These are phyloP conservation scores for Manacus vitellinus DNA, from an alignment of 2,113 vertebrate species.

Conservation along the genomic window DNA sequence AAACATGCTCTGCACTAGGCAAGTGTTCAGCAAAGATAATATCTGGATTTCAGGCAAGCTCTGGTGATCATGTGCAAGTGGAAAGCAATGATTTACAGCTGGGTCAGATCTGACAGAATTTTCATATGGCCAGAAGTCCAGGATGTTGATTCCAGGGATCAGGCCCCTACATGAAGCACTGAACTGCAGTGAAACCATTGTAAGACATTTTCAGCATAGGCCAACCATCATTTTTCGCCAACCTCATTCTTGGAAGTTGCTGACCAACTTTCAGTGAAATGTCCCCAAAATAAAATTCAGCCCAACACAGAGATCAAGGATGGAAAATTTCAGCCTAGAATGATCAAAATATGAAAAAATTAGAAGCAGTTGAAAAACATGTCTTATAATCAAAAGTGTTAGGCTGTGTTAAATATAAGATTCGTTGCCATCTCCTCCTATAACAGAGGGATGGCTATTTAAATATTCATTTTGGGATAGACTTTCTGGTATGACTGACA, in stretches of 20 bases:
- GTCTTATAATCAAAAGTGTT: not conserved
- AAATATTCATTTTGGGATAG: not conserved
- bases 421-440: not conserved
- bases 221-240: conserved; percentile 7
- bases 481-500: not conserved
- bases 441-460: not conserved
- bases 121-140: conserved; percentile 20
- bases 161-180: not conserved
- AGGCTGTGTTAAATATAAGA: not conserved
- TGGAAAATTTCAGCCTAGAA: conserved; percentile 9
- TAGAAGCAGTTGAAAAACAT: not conserved
- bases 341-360: conserved; percentile 11
- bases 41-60: conserved; percentile 29
- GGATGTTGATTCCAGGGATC: not conserved
- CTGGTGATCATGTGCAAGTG: conserved; percentile 4
- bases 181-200: conserved; percentile 1
- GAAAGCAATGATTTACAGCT: conserved; percentile 34
- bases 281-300: not conserved
- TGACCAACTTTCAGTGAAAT: not conserved
- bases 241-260: conserved; percentile 30
- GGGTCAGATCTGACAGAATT: conserved; percentile 25
- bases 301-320: not conserved
- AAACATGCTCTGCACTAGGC: not conserved
- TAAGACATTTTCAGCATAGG: not conserved
- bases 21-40: not conserved